A percentile compares a stretch with the other conserved stretches of the same genome.
Conservation (phyloP, 2,888 invertebrate genomes). For the Embidobia sp. region DNA sequence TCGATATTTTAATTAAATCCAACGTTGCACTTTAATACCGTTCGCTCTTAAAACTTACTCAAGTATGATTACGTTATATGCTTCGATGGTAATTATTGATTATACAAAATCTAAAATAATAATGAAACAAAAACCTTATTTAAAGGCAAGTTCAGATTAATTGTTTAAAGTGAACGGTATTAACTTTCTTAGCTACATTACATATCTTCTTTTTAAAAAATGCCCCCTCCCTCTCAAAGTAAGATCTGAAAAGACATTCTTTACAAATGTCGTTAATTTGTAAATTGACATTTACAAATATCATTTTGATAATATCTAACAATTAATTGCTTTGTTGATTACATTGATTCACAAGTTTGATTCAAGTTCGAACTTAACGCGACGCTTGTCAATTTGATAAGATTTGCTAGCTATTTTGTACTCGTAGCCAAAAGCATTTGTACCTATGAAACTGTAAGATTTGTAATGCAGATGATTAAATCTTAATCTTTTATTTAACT, state of each 20-base stretch:
- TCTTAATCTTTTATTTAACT: background rate
- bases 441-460: slow-evolving; percentile 26
- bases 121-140: too few species aligned
- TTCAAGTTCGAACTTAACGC: background rate
- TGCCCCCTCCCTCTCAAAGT: too few species aligned
- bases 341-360: background rate
- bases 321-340: too few species aligned
- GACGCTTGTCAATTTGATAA: slow-evolving; percentile 18
- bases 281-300: slow-evolving; percentile 16
- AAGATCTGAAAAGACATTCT: slow-evolving; percentile 10
- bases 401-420: slow-evolving; percentile 43
- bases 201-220: slow-evolving; percentile 22
- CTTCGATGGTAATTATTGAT: too few species aligned
- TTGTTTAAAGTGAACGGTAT: too few species aligned
- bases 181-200: slow-evolving; percentile 22
- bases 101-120: too few species aligned
- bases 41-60: too few species aligned
- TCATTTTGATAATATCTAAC: slow-evolving; percentile 12
- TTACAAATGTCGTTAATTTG: slow-evolving; percentile 33
- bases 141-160: too few species aligned
- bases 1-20: too few species aligned
- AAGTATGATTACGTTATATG: too few species aligned
- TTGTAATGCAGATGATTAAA: slow-evolving; percentile 22
- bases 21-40: too few species aligned
- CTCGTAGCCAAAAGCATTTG: slow-evolving; percentile 14